phyloP scores from a whole-genome alignment of 2,113 vertebrate species.

The Hippocampus mohnikei region DNA sequence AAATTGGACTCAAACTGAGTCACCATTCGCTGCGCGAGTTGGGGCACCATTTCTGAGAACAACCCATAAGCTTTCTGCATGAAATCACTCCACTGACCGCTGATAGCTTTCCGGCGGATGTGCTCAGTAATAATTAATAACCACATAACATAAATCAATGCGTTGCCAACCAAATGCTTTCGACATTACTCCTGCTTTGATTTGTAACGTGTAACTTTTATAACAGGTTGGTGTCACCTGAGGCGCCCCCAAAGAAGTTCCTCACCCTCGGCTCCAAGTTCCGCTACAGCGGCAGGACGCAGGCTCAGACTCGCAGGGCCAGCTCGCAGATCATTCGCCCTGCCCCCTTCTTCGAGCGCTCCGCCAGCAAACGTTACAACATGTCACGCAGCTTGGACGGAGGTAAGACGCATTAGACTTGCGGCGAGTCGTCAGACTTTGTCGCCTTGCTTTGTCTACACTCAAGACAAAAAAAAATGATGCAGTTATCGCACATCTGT shows the following conservation, averaged over 20 bases:
- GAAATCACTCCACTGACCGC: too few relatives aligned
- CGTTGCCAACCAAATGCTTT: neutral
- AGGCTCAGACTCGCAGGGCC: slow-evolving; percentile 89
- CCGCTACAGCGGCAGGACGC: slow-evolving; percentile 92
- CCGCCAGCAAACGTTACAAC: slow-evolving; percentile 90
- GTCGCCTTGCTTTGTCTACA: neutral
- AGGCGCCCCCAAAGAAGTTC: slow-evolving; percentile 95
- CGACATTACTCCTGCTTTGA: slow-evolving; percentile 19
- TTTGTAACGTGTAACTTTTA: slow-evolving; percentile 24
- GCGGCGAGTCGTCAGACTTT: neutral
- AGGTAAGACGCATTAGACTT: slow-evolving; percentile 65
- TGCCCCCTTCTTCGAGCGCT: slow-evolving; percentile 88
- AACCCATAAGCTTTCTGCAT: too few relatives aligned
- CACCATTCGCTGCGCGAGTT: too few relatives aligned
- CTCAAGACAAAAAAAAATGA: neutral
- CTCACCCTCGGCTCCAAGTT: slow-evolving; percentile 95
- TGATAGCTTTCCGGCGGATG: too few relatives aligned
- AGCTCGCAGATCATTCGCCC: slow-evolving; percentile 89
- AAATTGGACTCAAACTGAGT: too few relatives aligned
- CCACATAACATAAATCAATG: neutral
- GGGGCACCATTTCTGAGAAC: too few relatives aligned
- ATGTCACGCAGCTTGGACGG: slow-evolving; percentile 93
- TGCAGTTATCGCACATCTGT: neutral
- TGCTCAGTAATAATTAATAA: too few relatives aligned
- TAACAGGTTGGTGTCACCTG: slow-evolving; percentile 86